Evolutionary conservation across 2,888 invertebrate genomes (phyloP).

Genomic region (Thereva nobilitata): DNA sequence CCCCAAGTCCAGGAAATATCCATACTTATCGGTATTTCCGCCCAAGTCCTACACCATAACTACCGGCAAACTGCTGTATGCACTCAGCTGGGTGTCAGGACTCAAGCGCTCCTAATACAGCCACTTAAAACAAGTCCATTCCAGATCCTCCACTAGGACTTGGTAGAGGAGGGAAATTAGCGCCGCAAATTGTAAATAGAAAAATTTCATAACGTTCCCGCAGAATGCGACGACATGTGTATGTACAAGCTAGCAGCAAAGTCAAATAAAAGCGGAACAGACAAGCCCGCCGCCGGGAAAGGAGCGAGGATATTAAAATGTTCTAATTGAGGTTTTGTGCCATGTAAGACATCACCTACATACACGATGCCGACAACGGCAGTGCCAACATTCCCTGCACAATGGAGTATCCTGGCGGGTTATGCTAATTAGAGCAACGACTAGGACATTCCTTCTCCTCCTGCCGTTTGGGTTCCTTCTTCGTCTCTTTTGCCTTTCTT

Average conservation of each 20-base stretch:
- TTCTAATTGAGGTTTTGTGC: slow-evolving; percentile 32
- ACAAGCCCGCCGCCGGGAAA: slow-evolving; percentile 6
- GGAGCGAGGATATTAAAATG: slow-evolving; percentile 23
- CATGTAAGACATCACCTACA: slow-evolving; percentile 28
- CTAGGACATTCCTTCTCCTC: no score
- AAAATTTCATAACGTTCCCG: slow-evolving; percentile 20
- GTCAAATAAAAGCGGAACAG: neutral
- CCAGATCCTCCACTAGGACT: neutral
- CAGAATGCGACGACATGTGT: neutral
- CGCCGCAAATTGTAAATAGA: slow-evolving; percentile 16
- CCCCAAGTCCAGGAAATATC: slow-evolving; percentile 19
- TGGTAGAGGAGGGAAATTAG: slow-evolving; percentile 7
- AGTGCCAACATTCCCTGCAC: slow-evolving; percentile 3
- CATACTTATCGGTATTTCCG: slow-evolving; percentile 30
- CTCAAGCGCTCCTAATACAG: slow-evolving; percentile 5
- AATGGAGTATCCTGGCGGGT: slow-evolving; percentile 5
- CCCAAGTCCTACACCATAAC: slow-evolving; percentile 15
- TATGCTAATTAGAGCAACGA: slow-evolving; percentile 18
- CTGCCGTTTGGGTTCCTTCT: neutral
- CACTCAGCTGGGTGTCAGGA: slow-evolving; percentile 5
- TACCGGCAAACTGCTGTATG: neutral
- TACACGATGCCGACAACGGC: slow-evolving; percentile 22
- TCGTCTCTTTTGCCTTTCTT: neutral
- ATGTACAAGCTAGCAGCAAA: neutral
- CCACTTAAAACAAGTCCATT: slow-evolving; percentile 12